Conservation (phyloP, 1,140 invertebrate genomes). For the Drosophila ananassae region DNA sequence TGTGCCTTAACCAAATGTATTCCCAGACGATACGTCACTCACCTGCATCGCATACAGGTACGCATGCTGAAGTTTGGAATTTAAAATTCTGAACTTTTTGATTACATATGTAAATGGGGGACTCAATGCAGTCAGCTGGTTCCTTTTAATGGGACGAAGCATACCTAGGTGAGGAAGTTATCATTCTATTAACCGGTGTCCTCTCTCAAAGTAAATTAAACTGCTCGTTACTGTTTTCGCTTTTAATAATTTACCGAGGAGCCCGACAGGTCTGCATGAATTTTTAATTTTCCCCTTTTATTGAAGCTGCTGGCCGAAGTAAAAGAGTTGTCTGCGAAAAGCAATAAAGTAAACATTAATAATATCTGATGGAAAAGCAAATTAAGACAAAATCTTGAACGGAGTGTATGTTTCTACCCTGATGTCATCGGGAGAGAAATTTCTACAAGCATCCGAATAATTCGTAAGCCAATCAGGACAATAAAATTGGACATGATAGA, state of each 20-base stretch:
- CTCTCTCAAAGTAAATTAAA: conserved; percentile 20
- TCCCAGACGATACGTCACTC: conserved; percentile 7
- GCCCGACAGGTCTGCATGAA: conserved; percentile 13
- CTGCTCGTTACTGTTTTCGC: conserved; percentile 12
- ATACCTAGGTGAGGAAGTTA: conserved; percentile 1
- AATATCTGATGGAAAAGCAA: conserved; percentile 35
- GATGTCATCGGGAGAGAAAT: conserved; percentile 12
- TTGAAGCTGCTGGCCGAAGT: conserved; percentile 6
- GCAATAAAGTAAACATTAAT: conserved; percentile 47
- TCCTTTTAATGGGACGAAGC: conserved; percentile 10
- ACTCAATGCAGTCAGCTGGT: conserved; percentile 12
- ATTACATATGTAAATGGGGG: conserved; percentile 19
- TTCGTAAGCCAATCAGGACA: conserved; percentile 18
- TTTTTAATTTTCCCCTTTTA: conserved; percentile 37
- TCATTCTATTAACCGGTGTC: conserved; percentile 3
- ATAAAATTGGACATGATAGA: conserved; percentile 15
- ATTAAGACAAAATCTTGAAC: conserved; percentile 14
- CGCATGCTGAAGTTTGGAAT: not conserved
- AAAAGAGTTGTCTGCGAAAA: conserved; percentile 20
- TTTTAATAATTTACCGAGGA: conserved; percentile 40
- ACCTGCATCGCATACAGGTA: not conserved
- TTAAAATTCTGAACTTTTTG: not conserved
- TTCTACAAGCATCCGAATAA: conserved; percentile 34
- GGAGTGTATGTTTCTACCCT: not conserved
- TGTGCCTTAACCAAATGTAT: conserved; percentile 10